Evolutionary conservation across 2,113 vertebrate genomes (phyloP), one percentile per base, ranked within the genome.

Genomic region (Anser cygnoides): DNA sequence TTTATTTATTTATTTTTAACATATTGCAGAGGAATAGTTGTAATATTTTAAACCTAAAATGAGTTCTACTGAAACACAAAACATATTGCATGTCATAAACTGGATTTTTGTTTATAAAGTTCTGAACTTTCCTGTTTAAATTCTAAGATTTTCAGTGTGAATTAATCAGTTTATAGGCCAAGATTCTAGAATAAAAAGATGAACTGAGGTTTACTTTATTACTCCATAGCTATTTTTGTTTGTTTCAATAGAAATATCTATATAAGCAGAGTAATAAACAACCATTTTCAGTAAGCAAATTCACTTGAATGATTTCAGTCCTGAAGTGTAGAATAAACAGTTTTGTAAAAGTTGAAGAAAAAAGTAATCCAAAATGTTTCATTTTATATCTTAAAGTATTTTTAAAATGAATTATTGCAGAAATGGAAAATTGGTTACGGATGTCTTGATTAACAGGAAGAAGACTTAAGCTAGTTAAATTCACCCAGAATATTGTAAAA

Each of bases 401-500:
- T 77, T 72, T 73, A 0, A 15, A 75, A 88, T 50, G 1, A 4
- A 44, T 55, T 73, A 21, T 17, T 31, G 3, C 55, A 67, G 77
- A 57, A 29, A 52, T 9, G 4, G 8, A 86, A 74, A 79, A 71
- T 2, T 26, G 15, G 41, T 62, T 0, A 37, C 4, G 25, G 33
- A 41, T 74, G 78, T 79, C 20, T 43, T 41, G 7, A 6, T 79
- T 79, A 21, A 67, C 5, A 29, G 37, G 25, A 4, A 63, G 58
- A 88, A 67, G 18, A 58, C 5, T 2, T 54, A 57, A 37, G 4
- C 49, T 37, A 79, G 6, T 67, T 39, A 67, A 71, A 75, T 67
- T 71, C 6, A 37, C 13, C 2, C 3, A 33, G 9, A 8, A 0
- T 54, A 49, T 44, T 39, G 16, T 8, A 39, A 46, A 3, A 7